A percentile compares a stretch with the other conserved stretches of the same genome.
These are phyloP conservation scores for Aurelia aurita DNA, from an alignment of 30 jellyfish, hydroid and myxozoan species.

Conservation along the genomic window DNA sequence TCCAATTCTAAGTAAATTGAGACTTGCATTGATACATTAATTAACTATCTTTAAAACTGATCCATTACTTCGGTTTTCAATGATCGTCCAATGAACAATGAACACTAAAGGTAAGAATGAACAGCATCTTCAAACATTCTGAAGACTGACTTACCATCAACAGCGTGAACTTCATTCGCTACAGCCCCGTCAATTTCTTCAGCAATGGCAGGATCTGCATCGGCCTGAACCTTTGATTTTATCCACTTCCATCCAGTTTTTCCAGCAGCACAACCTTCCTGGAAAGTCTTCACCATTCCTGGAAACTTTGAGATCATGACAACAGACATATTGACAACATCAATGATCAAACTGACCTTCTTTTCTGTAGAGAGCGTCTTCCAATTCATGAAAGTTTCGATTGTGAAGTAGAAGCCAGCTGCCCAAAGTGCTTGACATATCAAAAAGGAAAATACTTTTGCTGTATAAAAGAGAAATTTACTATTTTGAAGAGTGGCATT, in stretches of 20 bases:
- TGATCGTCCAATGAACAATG: too few relatives aligned
- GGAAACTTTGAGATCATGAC: conserved; percentile 50
- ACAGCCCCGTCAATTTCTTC: conserved; percentile 16
- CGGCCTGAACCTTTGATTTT: conserved; percentile 12
- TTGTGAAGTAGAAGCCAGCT: conserved; percentile 26
- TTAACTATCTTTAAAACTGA: too few relatives aligned
- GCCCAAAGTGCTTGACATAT: conserved; percentile 42
- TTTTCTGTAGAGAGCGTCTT: conserved; percentile 20
- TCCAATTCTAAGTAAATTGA: too few relatives aligned
- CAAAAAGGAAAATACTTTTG: conserved; percentile 4
- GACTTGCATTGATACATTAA: too few relatives aligned
- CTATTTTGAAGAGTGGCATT: conserved; percentile 20
- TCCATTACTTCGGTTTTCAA: too few relatives aligned
- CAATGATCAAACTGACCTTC: too few relatives aligned
- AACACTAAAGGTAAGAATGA: too few relatives aligned
- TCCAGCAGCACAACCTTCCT: conserved; percentile 21
- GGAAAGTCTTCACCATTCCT: conserved; percentile 14
- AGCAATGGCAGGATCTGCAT: not conserved
- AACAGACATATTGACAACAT: too few relatives aligned
- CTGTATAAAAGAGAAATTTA: conserved; percentile 2
- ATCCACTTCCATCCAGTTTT: conserved; percentile 16
- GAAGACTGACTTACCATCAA: too few relatives aligned
- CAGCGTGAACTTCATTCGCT: too few relatives aligned
- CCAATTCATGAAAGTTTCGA: conserved; percentile 59
- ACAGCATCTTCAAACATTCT: too few relatives aligned